Evolutionary conservation across 2,113 vertebrate genomes (phyloP), one percentile per base, ranked within the genome.

Genomic region (Callithrix jacchus): DNA sequence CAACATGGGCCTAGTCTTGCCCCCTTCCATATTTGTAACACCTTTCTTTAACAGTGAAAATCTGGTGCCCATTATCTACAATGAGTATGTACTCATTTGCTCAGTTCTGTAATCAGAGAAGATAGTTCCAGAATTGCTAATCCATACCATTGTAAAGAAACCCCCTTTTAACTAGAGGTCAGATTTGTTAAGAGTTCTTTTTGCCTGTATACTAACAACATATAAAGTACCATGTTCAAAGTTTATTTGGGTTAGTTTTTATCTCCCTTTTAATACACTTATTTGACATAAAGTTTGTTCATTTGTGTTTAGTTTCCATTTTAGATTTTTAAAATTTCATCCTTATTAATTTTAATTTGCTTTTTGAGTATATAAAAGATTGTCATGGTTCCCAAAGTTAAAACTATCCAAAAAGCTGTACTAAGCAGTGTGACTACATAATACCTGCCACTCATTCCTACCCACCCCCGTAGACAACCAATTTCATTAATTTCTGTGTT

Each of bases 251-350:
- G 8, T 56, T 92, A 47, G 45, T 64, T 80, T 95, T 18, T 11
- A 25, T 45, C 40, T 23, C 23, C 42, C 71, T 91, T 70, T 85
- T 85, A 96, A 56, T 58, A 58, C 1, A 73, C 14, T 87, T 92
- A 90, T 42, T 84, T 95, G 76, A 84, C 42, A n/a, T 82, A 42
- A 1, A 71, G 74, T 70, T 74, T 54, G 10, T 76, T 88, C 21
- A 49, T 85, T 97, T 92, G 18, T 89, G 45, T 89, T 87, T 95
- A 76, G 68, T 83, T 94, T 93, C 45, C 6, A 16, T 85, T 96
- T 93, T 73, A 47, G 45, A 45, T 47, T 89, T 52, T 1, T 32
- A 32, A 64, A 64, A 47, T 45, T 14, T 82, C 47, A 86, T 95
- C 27, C 4, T 89, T 91, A 49, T 37, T 77, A 68, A 32, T 88